A percentile compares a stretch with the other conserved stretches of the same genome.
Conservation (phyloP, 1,140 invertebrate genomes). For the Dendrolimus kikuchii region DNA sequence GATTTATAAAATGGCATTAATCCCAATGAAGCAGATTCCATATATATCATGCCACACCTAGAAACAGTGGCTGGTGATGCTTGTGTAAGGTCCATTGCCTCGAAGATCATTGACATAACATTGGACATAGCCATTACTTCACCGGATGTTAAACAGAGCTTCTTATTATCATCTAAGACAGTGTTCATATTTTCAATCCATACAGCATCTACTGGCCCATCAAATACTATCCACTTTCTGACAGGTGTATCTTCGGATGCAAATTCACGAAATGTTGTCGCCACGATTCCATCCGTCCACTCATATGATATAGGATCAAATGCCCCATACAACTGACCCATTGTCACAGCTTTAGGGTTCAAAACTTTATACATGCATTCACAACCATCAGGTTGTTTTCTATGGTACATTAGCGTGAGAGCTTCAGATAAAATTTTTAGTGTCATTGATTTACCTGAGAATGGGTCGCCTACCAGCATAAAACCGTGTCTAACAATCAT, state of each 20-base stretch:
- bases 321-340: constrained; percentile 92
- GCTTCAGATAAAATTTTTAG: constrained; percentile 82
- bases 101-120: constrained; percentile 94
- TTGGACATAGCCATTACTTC: constrained; percentile 92
- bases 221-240: constrained; percentile 89
- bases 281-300: constrained; percentile 92
- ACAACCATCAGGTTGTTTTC: constrained; percentile 76
- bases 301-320: constrained; percentile 93
- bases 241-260: constrained; percentile 77
- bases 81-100: constrained; percentile 91
- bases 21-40: constrained; percentile 84
- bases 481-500: constrained; percentile 95
- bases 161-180: constrained; percentile 95
- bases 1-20: constrained; percentile 82
- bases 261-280: constrained; percentile 82
- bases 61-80: constrained; percentile 93
- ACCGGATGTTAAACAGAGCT: constrained; percentile 88
- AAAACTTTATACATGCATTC: constrained; percentile 80
- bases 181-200: constrained; percentile 99
- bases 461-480: constrained; percentile 94
- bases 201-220: constrained; percentile 94
- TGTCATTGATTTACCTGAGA: constrained; percentile 85
- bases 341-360: constrained; percentile 94
- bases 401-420: constrained; percentile 77
- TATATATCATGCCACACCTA: constrained; percentile 96